Base-by-base conservation (phyloP, 1,140 invertebrate species). In the Leptinotarsa lineolata region DNA sequence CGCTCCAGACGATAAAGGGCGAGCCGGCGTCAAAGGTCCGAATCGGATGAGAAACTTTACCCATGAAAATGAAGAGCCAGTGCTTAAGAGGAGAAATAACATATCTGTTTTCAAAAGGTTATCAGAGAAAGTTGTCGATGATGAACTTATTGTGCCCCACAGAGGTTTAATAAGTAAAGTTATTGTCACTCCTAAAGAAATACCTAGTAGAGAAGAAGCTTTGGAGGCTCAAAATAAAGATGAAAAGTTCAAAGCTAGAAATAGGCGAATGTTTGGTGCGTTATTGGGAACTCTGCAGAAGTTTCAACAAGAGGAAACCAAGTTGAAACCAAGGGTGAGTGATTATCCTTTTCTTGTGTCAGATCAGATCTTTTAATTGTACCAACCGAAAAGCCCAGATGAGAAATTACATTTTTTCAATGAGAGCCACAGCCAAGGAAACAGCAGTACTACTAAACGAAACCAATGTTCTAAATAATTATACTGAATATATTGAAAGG, bases 221-320 rank as follows among this genome's bases (percentile, higher is more conserved):
- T 87, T 95, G 2, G 91, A 93, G 77, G 93, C 94, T 60, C 95
- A 97, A 81, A 91, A 91, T 72, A 90, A 89, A 46, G 95, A 97
- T 86, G 92, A 92, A 76, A 90, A 92, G 79, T 94, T 93, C 68
- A 89, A 92, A 77, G 95, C 91, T 24, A 90, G 96, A 75, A 97
- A 97, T 86, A 89, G 93, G 74, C 88, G 97, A 75, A 98, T 99
- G 93, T 98, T 99, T 88, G 96, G 97, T 24, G 94, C 94, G 39
- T 86, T 99, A 48, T 85, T 99, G 46, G 97, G 97, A 4, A 98
- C 97, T 59, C 85, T 99, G 75, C 95, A 97, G 81, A 96, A 95
- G 84, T 99, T 99, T 84, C 92, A 95, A 81, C 93, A 95, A 83
- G 97, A 99, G 84, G 95, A 98, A 86, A 95, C 94, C 68, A 92